A percentile compares a stretch with the other conserved stretches of the same genome.
These are phyloP conservation scores for Helogale parvula DNA, from an alignment of 2,113 vertebrate species.

Conservation along the genomic window DNA sequence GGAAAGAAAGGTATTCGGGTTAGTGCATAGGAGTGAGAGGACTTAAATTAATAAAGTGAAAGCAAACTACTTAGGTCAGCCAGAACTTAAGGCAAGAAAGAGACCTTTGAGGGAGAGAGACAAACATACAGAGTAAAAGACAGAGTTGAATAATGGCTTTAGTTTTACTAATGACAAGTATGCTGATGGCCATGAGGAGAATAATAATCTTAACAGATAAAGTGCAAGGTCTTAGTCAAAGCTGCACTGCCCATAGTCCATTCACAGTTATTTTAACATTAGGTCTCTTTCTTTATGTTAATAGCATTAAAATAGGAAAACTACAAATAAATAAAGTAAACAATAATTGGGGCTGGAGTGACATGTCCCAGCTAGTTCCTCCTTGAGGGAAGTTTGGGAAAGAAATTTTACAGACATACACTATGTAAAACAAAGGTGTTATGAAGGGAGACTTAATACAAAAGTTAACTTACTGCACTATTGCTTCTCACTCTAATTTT, in stretches of 20 bases:
- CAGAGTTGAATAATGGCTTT: background rate
- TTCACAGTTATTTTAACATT: background rate
- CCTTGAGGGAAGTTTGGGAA: background rate
- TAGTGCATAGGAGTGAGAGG: background rate
- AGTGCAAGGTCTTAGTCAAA: background rate
- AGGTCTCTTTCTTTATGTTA: background rate
- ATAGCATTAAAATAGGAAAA: constrained; percentile 20
- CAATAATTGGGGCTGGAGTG: background rate
- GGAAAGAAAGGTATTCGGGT: background rate
- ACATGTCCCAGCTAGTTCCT: background rate
- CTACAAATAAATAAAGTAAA: background rate
- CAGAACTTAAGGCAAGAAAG: background rate
- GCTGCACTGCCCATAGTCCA: background rate
- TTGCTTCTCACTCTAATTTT: background rate
- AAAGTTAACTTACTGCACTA: background rate
- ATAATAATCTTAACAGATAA: background rate
- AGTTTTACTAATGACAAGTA: background rate
- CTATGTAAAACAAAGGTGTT: background rate
- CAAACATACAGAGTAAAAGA: background rate
- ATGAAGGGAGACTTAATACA: background rate
- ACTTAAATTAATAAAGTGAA: constrained; percentile 16
- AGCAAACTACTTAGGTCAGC: background rate
- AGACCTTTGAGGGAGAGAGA: background rate
- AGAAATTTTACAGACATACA: background rate
- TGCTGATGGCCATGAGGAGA: background rate